phyloP scores from a whole-genome alignment of 2,113 vertebrate species.

The Grammomys surdaster region DNA sequence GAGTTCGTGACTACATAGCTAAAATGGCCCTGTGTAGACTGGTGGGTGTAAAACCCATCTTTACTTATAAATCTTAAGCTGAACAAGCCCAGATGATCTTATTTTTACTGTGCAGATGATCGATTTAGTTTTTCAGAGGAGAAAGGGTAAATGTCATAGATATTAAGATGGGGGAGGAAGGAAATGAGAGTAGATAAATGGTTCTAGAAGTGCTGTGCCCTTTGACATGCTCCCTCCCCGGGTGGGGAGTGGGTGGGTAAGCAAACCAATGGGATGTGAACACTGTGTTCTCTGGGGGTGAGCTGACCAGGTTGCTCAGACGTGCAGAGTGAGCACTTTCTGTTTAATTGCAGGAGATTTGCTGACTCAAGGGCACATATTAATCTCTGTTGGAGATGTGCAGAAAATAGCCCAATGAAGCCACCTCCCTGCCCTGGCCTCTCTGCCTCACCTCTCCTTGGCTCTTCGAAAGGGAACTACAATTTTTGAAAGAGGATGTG shows the following conservation, averaged over 20 bases:
- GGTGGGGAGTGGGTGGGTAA: neutral
- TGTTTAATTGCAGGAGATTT: neutral
- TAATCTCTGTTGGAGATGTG: neutral
- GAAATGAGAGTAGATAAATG: constrained; percentile 58
- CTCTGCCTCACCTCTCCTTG: neutral
- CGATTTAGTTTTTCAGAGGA: constrained; percentile 62
- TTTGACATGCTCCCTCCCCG: constrained; percentile 29
- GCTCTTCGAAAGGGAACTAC: neutral
- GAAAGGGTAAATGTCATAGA: constrained; percentile 49
- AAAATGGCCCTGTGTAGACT: neutral
- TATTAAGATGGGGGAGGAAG: neutral
- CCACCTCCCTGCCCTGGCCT: neutral
- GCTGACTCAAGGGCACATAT: neutral
- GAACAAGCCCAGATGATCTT: fast-evolving
- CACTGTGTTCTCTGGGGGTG: neutral
- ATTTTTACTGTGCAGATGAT: constrained; percentile 51
- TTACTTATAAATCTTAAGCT: constrained; percentile 9
- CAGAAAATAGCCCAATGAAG: neutral
- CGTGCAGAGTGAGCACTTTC: fast-evolving
- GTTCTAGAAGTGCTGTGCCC: constrained; percentile 14
- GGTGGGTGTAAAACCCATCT: neutral
- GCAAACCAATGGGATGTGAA: neutral
- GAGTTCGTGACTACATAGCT: neutral
- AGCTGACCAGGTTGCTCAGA: neutral
- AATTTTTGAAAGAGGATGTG: neutral